Percentiles rank a stretch among this genome's conserved stretches.
phyloP scores from a whole-genome alignment of 2,888 invertebrate species.

The Chrysina gloriosa region DNA sequence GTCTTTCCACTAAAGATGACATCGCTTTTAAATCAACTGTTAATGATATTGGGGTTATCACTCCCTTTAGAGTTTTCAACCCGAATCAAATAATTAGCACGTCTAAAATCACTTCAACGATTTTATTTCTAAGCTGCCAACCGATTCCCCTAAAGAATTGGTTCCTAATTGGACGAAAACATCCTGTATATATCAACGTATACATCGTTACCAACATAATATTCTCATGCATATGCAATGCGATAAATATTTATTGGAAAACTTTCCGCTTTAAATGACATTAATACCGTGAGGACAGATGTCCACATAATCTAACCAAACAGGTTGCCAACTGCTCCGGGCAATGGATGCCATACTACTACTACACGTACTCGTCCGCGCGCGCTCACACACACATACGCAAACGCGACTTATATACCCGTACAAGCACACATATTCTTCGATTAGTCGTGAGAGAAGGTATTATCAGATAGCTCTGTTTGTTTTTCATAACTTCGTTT shows the following conservation, averaged over 20 bases:
- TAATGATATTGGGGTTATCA: no score
- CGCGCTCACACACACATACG: background rate
- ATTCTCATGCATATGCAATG: conserved; percentile 58
- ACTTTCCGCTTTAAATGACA: conserved; percentile 65
- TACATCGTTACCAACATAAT: conserved; percentile 11
- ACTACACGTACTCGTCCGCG: conserved; percentile 5
- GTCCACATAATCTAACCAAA: conserved; percentile 72
- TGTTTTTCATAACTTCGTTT: conserved; percentile 42
- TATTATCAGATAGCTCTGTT: conserved; percentile 44
- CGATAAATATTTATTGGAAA: conserved; percentile 60
- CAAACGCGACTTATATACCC: background rate
- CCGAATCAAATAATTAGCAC: no score
- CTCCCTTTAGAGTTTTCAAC: no score
- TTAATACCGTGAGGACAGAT: conserved; percentile 72
- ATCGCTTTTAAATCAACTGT: no score
- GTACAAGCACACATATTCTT: conserved; percentile 14
- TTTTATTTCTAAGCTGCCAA: no score
- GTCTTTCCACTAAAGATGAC: no score
- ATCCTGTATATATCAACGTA: background rate
- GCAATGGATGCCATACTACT: conserved; percentile 56
- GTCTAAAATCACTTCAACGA: no score
- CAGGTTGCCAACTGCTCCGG: conserved; percentile 67
- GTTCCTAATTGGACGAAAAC: no score
- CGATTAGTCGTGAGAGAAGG: conserved; percentile 41
- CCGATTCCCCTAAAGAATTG: no score